Conservation (phyloP, 1,140 invertebrate genomes). For the Adelges cooleyi region DNA sequence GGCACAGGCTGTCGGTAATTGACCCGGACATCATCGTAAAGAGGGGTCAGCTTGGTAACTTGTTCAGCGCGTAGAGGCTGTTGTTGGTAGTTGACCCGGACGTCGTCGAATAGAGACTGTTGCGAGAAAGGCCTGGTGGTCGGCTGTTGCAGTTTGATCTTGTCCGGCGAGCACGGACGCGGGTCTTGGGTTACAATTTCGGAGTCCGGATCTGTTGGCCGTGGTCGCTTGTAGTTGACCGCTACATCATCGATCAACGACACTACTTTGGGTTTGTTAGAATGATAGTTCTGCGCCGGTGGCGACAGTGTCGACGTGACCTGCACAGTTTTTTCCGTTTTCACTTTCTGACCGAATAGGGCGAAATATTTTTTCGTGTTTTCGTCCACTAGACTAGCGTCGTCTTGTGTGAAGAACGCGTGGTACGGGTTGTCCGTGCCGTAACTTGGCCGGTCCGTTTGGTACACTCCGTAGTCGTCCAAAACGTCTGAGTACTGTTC, state of each 20-base stretch:
- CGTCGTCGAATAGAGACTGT: background rate
- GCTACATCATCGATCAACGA: conserved; percentile 38
- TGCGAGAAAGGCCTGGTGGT: background rate
- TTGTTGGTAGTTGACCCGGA: background rate
- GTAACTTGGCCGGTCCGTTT: conserved; percentile 8
- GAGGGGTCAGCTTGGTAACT: background rate
- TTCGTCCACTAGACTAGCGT: conserved; percentile 56
- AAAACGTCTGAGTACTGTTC: conserved; percentile 1
- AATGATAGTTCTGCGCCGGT: background rate
- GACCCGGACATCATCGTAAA: conserved; percentile 39
- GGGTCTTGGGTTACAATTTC: conserved; percentile 38
- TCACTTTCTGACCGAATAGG: conserved; percentile 59
- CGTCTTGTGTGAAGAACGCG: conserved; percentile 58
- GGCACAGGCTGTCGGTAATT: conserved; percentile 44
- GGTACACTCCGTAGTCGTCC: background rate
- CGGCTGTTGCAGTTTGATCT: background rate
- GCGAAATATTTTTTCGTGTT: conserved; percentile 65
- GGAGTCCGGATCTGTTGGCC: conserved; percentile 43
- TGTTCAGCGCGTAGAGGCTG: background rate
- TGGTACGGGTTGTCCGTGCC: conserved; percentile 46
- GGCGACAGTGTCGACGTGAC: background rate
- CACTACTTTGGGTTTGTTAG: conserved; percentile 7
- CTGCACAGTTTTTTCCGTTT: conserved; percentile 33
- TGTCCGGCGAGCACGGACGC: too few species aligned
- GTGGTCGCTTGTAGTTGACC: conserved; percentile 43